These are phyloP conservation scores for Trissonchulus sp. DNA, from an alignment of 2,888 invertebrate species.

Conservation along the genomic window DNA sequence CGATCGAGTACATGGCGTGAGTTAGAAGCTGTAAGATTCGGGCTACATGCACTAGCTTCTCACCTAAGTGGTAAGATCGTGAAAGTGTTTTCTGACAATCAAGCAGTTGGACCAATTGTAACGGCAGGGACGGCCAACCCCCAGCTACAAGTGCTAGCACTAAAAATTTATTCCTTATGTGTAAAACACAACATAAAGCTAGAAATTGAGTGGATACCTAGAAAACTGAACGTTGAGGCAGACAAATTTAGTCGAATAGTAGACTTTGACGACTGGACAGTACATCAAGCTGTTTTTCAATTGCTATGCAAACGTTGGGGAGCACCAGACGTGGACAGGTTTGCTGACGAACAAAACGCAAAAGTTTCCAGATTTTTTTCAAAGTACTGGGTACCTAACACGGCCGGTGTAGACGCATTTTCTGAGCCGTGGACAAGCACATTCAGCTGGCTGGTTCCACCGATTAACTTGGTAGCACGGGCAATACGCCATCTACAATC, in stretches of 20 bases:
- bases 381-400: neutral
- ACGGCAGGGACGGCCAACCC: neutral
- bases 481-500: neutral
- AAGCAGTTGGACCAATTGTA: neutral
- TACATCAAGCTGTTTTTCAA: neutral
- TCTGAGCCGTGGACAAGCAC: neutral
- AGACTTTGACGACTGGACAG: conserved; percentile 1
- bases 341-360: neutral
- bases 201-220: conserved; percentile 6
- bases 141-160: neutral
- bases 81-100: conserved; percentile 13
- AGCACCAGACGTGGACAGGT: neutral
- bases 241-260: neutral
- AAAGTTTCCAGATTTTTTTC: neutral
- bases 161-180: neutral
- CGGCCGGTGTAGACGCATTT: neutral
- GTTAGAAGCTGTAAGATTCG: neutral
- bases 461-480: neutral
- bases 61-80: neutral
- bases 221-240: neutral
- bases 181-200: neutral
- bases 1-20: neutral
- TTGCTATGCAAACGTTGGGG: neutral
- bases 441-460: neutral
- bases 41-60: neutral